These are phyloP conservation scores for Atta colombica DNA, from an alignment of 1,140 invertebrate species.

Conservation along the genomic window DNA sequence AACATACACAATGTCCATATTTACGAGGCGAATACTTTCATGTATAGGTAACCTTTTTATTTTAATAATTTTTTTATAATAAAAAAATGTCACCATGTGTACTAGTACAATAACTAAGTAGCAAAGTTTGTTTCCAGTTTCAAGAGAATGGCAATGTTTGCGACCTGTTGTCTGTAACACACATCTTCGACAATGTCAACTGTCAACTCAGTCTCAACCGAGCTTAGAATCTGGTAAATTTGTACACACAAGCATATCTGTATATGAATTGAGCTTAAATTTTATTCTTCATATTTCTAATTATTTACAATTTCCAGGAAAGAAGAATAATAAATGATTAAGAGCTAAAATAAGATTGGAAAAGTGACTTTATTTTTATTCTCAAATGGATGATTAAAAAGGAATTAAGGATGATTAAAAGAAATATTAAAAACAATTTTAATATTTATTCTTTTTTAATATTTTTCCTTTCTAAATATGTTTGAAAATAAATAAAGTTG, in stretches of 20 bases:
- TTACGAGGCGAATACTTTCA: conserved; percentile 46
- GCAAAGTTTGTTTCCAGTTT: conserved; percentile 53
- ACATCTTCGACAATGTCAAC: conserved; percentile 4
- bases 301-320: not conserved
- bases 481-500: too few species aligned
- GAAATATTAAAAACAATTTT: too few species aligned
- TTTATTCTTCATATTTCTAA: not conserved
- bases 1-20: conserved; percentile 63
- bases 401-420: too few species aligned
- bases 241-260: not conserved
- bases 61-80: not conserved
- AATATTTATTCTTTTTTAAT: too few species aligned
- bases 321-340: too few species aligned
- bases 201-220: conserved; percentile 55
- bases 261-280: not conserved
- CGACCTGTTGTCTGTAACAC: conserved; percentile 20
- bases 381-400: too few species aligned
- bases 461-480: too few species aligned
- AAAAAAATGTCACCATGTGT: not conserved
- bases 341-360: too few species aligned
- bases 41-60: conserved; percentile 62
- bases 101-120: not conserved
- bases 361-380: too few species aligned
- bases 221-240: conserved; percentile 12
- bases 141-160: conserved; percentile 42